These are phyloP conservation scores for Thereva nobilitata DNA, from an alignment of 2,888 invertebrate species.

Conservation along the genomic window DNA sequence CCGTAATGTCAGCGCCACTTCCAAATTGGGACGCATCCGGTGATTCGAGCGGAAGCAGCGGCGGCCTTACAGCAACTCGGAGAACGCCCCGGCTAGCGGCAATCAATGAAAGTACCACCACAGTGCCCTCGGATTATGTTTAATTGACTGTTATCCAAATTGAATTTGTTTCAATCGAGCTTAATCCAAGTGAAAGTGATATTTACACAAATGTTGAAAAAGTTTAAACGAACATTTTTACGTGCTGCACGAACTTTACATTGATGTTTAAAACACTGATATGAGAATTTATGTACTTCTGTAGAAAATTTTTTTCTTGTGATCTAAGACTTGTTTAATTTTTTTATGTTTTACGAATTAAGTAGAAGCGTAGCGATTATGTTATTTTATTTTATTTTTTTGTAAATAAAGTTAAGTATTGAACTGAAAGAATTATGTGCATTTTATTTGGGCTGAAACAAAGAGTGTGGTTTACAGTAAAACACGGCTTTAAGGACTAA, in stretches of 20 bases:
- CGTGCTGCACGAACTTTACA: constrained; percentile 21
- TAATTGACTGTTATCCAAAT: constrained; percentile 43
- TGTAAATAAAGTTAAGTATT: constrained; percentile 32
- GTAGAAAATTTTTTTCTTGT: constrained; percentile 37
- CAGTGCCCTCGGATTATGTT: constrained; percentile 66
- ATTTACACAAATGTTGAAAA: constrained; percentile 31
- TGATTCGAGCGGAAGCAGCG: constrained; percentile 50
- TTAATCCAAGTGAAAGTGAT: constrained; percentile 36
- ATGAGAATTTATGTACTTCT: constrained; percentile 26
- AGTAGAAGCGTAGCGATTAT: constrained; percentile 33
- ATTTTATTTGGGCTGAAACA: not conserved
- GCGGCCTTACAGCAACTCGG: constrained; percentile 50
- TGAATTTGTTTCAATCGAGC: constrained; percentile 31
- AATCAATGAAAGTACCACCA: constrained; percentile 63
- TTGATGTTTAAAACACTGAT: constrained; percentile 22
- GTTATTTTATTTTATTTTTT: constrained; percentile 34
- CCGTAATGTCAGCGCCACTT: constrained; percentile 60
- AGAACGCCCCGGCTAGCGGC: constrained; percentile 60
- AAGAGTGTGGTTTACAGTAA: no score
- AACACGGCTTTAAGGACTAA: no score
- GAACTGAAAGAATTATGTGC: constrained; percentile 4
- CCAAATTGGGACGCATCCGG: constrained; percentile 56
- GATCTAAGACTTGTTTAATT: constrained; percentile 43
- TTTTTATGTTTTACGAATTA: constrained; percentile 1
- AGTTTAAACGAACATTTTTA: constrained; percentile 20